These are phyloP conservation scores for Ciconia stormi DNA, from an alignment of 2,113 vertebrate genomes.

Conservation along the genomic window DNA sequence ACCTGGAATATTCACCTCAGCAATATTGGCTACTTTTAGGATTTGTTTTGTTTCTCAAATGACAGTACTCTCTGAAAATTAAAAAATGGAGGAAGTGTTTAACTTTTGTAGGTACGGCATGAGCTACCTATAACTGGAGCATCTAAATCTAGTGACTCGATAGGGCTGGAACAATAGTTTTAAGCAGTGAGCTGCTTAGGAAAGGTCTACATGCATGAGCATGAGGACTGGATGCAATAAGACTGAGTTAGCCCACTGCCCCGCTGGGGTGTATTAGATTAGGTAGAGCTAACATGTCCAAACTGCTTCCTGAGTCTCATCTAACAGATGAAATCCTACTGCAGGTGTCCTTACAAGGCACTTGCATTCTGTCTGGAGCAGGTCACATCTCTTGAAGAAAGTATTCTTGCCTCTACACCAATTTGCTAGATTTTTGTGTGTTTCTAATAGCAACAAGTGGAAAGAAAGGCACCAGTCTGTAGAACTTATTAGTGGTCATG, in stretches of 20 bases:
- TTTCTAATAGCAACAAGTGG: neutral
- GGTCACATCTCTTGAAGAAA: rapidly evolving
- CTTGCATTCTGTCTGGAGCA: neutral
- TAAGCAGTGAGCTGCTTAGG: neutral
- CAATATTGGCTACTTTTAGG: neutral
- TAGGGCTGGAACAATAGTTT: neutral
- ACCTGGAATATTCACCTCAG: neutral
- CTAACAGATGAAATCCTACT: neutral
- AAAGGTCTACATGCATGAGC: neutral
- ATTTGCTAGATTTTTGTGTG: neutral
- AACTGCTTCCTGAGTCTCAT: neutral
- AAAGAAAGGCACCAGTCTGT: neutral
- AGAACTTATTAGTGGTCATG: neutral
- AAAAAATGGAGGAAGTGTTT: neutral
- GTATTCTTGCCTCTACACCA: neutral
- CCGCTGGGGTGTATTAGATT: neutral
- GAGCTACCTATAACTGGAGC: neutral
- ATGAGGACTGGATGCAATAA: neutral
- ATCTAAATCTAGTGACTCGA: neutral
- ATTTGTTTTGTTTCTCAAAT: neutral
- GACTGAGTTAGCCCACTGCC: neutral
- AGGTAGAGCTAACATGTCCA: neutral
- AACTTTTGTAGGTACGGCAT: neutral
- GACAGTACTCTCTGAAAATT: neutral
- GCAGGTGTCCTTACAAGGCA: neutral